A percentile compares a stretch with the other conserved stretches of the same genome.
Evolutionary conservation across 1,140 invertebrate species (phyloP).

Genomic region (Bombus superbus): DNA sequence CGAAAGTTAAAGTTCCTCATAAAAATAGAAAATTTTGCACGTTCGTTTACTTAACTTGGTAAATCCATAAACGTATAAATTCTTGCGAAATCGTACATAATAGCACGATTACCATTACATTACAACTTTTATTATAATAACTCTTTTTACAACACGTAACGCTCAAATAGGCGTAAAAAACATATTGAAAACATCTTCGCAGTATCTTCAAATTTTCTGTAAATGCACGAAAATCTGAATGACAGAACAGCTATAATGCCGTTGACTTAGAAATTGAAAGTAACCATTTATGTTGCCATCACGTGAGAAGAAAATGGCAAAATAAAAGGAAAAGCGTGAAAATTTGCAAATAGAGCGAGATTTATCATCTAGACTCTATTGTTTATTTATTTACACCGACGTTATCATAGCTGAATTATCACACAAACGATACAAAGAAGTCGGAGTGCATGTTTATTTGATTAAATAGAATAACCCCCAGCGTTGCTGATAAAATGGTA

Average conservation of each 20-base stretch:
- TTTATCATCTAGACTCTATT: neutral
- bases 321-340: neutral
- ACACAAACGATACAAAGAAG: neutral
- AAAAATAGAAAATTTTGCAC: neutral
- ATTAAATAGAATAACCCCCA: constrained; percentile 6
- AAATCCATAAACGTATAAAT: neutral
- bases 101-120: neutral
- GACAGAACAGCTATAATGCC: neutral
- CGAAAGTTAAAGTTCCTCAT: neutral
- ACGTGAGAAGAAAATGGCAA: neutral
- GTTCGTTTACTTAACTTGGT: neutral
- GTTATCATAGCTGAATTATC: constrained; percentile 11
- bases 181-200: too few relatives aligned
- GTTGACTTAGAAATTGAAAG: neutral
- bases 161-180: neutral
- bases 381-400: constrained; percentile 3
- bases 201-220: too few relatives aligned
- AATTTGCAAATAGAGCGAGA: neutral
- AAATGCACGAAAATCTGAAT: too few relatives aligned
- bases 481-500: neutral
- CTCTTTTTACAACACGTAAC: neutral
- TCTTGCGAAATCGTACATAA: neutral
- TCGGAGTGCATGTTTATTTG: constrained; percentile 3
- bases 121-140: neutral
- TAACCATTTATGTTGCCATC: neutral